A percentile compares a stretch with the other conserved stretches of the same genome.
phyloP scores from a whole-genome alignment of 2,888 invertebrate genomes.

The Allophyes oxyacanthae region DNA sequence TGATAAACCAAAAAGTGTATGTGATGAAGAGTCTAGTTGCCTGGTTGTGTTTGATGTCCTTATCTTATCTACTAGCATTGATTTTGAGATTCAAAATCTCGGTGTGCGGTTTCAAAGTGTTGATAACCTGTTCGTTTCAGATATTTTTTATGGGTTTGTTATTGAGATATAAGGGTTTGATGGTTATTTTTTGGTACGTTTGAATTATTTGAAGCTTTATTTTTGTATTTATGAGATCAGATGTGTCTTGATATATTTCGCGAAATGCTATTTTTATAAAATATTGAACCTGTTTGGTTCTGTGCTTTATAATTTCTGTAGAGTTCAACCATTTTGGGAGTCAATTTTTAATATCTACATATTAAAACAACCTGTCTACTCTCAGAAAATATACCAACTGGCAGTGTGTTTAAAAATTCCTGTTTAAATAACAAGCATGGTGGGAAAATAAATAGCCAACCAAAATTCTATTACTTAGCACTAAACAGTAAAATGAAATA shows the following conservation, averaged over 20 bases:
- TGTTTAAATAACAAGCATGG: too few species aligned
- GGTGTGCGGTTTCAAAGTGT: slow-evolving; percentile 83
- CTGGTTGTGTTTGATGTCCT: slow-evolving; percentile 69
- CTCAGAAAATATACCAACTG: too few species aligned
- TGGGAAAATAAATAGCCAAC: slow-evolving; percentile 3
- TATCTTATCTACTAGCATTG: slow-evolving; percentile 86
- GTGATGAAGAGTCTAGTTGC: slow-evolving; percentile 51
- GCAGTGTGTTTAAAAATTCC: too few species aligned
- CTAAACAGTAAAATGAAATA: slow-evolving; percentile 7
- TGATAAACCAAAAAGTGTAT: slow-evolving; percentile 11
- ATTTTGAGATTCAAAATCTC: slow-evolving; percentile 82
- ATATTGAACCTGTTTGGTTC: too few species aligned
- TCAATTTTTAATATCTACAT: too few species aligned
- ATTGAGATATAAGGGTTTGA: slow-evolving; percentile 50
- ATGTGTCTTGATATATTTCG: too few species aligned
- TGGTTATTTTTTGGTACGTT: slow-evolving; percentile 33
- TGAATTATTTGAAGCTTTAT: slow-evolving; percentile 18
- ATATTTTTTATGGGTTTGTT: slow-evolving; percentile 57
- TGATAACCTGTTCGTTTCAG: slow-evolving; percentile 61
- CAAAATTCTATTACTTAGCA: slow-evolving; percentile 1
- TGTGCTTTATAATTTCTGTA: too few species aligned
- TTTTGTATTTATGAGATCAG: background rate
- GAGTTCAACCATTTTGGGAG: too few species aligned
- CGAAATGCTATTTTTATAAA: too few species aligned
- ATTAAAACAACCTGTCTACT: too few species aligned